These are phyloP conservation scores for Caenorhabditis latens DNA, from an alignment of 1,140 invertebrate species.

Conservation along the genomic window DNA sequence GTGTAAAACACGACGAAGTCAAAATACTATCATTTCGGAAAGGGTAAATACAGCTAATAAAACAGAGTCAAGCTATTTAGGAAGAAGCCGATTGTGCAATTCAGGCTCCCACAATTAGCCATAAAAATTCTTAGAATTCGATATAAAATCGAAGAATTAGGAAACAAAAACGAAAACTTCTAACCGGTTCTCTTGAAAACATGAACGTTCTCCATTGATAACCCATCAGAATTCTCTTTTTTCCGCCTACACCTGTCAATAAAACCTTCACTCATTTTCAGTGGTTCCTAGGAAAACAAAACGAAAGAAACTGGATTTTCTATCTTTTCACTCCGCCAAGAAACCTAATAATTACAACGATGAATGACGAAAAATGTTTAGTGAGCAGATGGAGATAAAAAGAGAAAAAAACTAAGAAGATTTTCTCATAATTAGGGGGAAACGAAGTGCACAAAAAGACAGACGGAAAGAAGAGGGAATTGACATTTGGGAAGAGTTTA, in stretches of 20 bases:
- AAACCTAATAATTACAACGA: constrained; percentile 31
- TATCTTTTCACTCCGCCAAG: background rate
- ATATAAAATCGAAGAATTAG: too few species aligned
- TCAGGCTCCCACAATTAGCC: too few species aligned
- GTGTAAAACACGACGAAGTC: too few species aligned
- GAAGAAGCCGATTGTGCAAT: too few species aligned
- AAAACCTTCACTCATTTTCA: background rate
- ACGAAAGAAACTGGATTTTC: background rate
- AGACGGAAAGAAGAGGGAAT: background rate
- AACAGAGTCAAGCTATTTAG: too few species aligned
- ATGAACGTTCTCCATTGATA: background rate
- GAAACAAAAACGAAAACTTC: too few species aligned
- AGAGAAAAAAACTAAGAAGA: background rate
- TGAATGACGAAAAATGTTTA: constrained; percentile 8
- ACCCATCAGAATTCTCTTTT: background rate
- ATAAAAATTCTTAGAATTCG: too few species aligned
- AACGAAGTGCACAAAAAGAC: background rate
- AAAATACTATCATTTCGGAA: too few species aligned
- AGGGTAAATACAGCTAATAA: too few species aligned
- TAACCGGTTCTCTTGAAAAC: too few species aligned
- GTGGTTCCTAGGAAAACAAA: background rate
- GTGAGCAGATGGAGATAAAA: constrained; percentile 13
- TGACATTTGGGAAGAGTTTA: background rate
- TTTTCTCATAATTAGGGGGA: constrained; percentile 18
- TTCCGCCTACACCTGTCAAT: background rate